Conservation (phyloP, 2,797 vertebrate genomes). For the Catamblyrhynchus diadema region DNA sequence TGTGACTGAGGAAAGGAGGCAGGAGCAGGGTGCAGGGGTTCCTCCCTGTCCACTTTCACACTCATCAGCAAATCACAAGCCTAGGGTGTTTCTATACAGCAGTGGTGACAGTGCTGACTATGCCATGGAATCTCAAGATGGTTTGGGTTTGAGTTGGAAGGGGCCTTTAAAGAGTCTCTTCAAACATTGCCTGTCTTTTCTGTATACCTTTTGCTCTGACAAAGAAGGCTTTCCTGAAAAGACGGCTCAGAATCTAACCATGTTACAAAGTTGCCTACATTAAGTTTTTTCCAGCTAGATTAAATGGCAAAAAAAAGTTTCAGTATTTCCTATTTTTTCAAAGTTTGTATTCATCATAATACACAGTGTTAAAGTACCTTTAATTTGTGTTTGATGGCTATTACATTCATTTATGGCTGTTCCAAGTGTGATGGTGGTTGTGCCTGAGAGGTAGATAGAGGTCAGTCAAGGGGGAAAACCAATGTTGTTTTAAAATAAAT, state of each 20-base stretch:
- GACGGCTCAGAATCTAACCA: not conserved
- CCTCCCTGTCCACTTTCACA: fast-evolving
- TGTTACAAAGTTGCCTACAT: not conserved
- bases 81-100: not conserved
- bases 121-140: not conserved
- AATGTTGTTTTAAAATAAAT: not conserved
- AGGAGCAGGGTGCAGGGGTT: not conserved
- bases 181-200: fast-evolving
- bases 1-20: not conserved
- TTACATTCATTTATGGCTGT: not conserved
- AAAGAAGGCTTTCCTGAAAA: not conserved
- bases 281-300: not conserved
- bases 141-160: not conserved
- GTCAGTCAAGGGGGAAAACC: not conserved
- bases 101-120: not conserved
- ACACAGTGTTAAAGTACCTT: not conserved
- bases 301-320: not conserved
- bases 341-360: not conserved
- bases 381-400: not conserved
- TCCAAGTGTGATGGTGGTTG: not conserved
- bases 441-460: not conserved
- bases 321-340: not conserved
- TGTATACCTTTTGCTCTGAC: not conserved
- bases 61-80: not conserved
- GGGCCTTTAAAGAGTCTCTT: not conserved